Percentiles rank a stretch among this genome's conserved stretches.
phyloP scores from a whole-genome alignment of 2,888 invertebrate genomes.

The Atethmia centrago region DNA sequence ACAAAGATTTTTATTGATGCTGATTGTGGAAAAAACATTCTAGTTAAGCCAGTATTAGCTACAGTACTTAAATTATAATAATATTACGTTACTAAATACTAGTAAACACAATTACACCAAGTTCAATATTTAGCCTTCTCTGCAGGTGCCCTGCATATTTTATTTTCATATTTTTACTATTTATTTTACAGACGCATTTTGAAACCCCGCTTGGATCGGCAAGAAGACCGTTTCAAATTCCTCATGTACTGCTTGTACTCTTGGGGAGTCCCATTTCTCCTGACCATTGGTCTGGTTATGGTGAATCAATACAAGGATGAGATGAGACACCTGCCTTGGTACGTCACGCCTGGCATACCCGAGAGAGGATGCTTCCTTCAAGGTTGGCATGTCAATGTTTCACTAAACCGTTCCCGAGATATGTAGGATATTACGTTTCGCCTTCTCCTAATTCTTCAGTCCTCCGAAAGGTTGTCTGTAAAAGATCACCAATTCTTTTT shows the following conservation, averaged over 20 bases:
- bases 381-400: slow-evolving; percentile 68
- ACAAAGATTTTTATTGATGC: no score
- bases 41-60: no score
- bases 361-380: slow-evolving; percentile 78
- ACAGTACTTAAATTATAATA: no score
- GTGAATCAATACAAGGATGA: slow-evolving; percentile 67
- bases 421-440: not conserved
- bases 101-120: no score
- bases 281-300: slow-evolving; percentile 72
- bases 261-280: slow-evolving; percentile 78
- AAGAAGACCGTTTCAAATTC: slow-evolving; percentile 82
- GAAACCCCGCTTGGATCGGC: slow-evolving; percentile 82
- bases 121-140: not conserved
- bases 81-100: not conserved
- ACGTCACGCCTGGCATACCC: slow-evolving; percentile 78
- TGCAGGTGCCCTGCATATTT: not conserved
- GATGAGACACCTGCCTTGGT: slow-evolving; percentile 75
- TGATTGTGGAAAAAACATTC: no score
- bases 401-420: not conserved
- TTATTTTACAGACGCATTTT: slow-evolving; percentile 79
- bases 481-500: not conserved
- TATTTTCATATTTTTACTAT: not conserved
- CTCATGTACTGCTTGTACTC: slow-evolving; percentile 81
- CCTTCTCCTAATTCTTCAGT: not conserved
- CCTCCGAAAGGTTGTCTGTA: not conserved